Evolutionary conservation across 2,888 invertebrate genomes (phyloP).

Genomic region (Sinohyriopsis cumingii): DNA sequence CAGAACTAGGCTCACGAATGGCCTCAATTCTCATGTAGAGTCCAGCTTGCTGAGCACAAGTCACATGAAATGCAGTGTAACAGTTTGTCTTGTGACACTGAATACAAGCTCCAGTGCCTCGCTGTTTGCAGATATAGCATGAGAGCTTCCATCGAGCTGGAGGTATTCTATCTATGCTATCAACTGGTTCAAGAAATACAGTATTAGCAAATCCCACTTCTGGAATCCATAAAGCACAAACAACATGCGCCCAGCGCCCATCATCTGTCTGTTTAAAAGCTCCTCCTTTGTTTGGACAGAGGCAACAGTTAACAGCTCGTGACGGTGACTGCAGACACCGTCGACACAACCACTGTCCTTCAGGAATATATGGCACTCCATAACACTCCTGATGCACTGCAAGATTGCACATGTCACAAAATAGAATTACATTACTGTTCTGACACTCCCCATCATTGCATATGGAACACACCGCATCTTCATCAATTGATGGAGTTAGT

Average conservation of each 20-base stretch:
- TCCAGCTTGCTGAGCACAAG: conserved; percentile 95
- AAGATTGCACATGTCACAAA: conserved; percentile 99
- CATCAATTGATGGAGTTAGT: conserved; percentile 85
- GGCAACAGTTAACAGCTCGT: conserved; percentile 94
- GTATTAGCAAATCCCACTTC: conserved; percentile 97
- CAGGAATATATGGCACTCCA: conserved; percentile 97
- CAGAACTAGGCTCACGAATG: conserved; percentile 76
- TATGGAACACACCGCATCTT: conserved; percentile 98
- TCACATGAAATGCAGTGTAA: conserved; percentile 98
- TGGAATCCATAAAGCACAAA: conserved; percentile 99
- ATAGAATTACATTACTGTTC: conserved; percentile 97
- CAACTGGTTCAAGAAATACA: conserved; percentile 96
- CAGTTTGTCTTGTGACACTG: conserved; percentile 98
- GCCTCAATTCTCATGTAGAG: conserved; percentile 90
- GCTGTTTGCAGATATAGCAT: conserved; percentile 91
- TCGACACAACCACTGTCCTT: conserved; percentile 97
- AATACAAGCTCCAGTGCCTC: conserved; percentile 91
- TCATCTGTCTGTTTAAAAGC: conserved; percentile 99
- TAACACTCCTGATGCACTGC: conserved; percentile 99
- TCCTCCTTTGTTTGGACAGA: conserved; percentile 98
- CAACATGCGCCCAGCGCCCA: conserved; percentile 97
- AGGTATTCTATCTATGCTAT: conserved; percentile 96
- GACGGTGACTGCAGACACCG: conserved; percentile 97
- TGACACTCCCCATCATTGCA: conserved; percentile 99
- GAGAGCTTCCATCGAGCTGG: conserved; percentile 96